Base-by-base conservation (phyloP, 2,888 invertebrate genomes). In the Pogonocherus hispidulus region DNA sequence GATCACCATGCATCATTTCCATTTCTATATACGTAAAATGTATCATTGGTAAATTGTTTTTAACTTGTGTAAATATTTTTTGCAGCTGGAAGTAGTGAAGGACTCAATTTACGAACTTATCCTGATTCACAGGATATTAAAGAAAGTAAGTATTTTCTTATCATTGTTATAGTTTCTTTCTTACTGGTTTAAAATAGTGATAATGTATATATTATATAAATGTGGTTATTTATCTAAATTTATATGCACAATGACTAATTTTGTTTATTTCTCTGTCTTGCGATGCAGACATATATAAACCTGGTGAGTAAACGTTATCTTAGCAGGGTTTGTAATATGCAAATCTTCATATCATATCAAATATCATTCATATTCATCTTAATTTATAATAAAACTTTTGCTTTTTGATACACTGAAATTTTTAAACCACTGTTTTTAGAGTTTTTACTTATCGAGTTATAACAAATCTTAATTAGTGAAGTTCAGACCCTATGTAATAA, bases 111-210 rank as follows among this genome's bases (percentile, higher is more conserved):
- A 74, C 92, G 88, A 84, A 94, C 94, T 0, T 94, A 94, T 81
- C 96, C 96, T 0, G 86, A 87, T 23, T 89, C 90, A 27, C 95
- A 96, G 85, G 90, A 89, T 51, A 92, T 95, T 73, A 92, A 94
- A 90, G 92, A 94, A 90, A 93, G 96, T 96, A 87, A 93, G 94
- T 74, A 64, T 47, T 20, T 35, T 44, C 3, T 18, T 32, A 49
- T 32, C 37, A 4, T 55, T 37, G 8, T 41, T 32, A 54, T 44
- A 16, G 6, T 52, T 23, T 63, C 19, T 27, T 23, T 65, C 5
- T 51, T 20, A 20, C 11, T 49, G 11, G n/a, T 2, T n/a, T n/a
- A n/a, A n/a, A n/a, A n/a, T n/a, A n/a, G 20, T 47, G 18, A 3
- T 20, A 62, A 68, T 74, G 63, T 64, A 67, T 46, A 67, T 59